Conservation (phyloP, 2,888 invertebrate genomes). For the Oligia strigilis region DNA sequence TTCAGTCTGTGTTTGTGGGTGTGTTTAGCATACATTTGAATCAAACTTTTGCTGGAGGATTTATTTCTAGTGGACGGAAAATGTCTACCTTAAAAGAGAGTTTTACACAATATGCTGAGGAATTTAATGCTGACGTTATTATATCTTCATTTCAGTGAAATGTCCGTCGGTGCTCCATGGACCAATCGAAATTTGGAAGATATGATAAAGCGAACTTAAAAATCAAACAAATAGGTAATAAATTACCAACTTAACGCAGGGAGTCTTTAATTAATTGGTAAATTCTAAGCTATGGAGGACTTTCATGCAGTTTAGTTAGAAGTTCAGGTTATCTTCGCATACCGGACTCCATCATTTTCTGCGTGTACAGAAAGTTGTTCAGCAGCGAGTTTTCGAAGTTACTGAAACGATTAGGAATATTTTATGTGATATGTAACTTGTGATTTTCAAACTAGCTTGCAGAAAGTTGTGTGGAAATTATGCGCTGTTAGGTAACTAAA, state of each 20-base stretch:
- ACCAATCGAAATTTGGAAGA: no score
- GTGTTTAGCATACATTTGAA: conserved; percentile 37
- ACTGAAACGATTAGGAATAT: conserved; percentile 23
- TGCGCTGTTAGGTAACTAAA: background rate
- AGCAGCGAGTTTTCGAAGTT: conserved; percentile 14
- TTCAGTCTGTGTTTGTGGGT: conserved; percentile 7
- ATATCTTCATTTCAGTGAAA: background rate
- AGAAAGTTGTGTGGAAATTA: background rate
- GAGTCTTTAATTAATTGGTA: background rate
- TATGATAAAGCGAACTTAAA: background rate
- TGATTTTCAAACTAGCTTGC: conserved; percentile 3
- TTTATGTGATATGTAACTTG: conserved; percentile 19
- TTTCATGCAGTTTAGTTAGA: background rate
- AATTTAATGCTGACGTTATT: background rate
- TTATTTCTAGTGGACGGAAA: background rate
- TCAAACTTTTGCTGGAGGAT: conserved; percentile 6
- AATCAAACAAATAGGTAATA: background rate
- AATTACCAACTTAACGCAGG: background rate
- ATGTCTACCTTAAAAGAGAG: no score
- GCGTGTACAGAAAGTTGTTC: conserved; percentile 4
- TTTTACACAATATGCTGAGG: background rate
- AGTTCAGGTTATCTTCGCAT: background rate
- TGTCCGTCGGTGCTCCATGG: background rate
- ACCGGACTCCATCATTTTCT: background rate
- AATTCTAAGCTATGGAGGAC: background rate